Base-by-base conservation (phyloP, 2,797 vertebrate genomes). In the Decapterus maruadsi region DNA sequence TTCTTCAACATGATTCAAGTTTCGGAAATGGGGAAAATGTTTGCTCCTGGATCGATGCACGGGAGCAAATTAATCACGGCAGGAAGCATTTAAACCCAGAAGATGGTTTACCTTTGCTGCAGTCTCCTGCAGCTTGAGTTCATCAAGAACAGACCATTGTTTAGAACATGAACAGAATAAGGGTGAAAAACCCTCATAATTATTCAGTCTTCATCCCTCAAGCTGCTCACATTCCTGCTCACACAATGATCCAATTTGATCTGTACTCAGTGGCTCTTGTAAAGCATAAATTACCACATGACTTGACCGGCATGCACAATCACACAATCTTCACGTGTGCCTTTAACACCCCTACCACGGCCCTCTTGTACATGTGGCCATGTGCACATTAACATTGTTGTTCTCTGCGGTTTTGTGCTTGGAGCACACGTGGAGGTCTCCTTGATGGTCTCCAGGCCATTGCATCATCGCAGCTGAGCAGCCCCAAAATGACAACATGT, bases 391-490 rank as follows among this genome's bases (percentile, higher is more conserved):
- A 54, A 14, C 50, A 14, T 2, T 63, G 29, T 64, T 68, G 31
- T 50, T 84, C 19, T 68, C 75, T 54, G 31, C 12, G 55, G 67
- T 80, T 79, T 80, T 80, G 48, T 74, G 72, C 69, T 50, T 68
- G 72, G 9, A 82, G 59, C 71, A 54, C 83, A 83, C 60, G 76
- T 87, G 73, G 78, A 80, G n/a, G 56, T 86, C 78, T 75, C 36
- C 61, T 45, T 66, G 19, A 77, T 57, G 69, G 75, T 84, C 46
- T 42, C 72, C 20, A 71, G 69, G 59, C 36, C 40, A 55, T 70
- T 86, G 66, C 79, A 46, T 89, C 83, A 77, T 62, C n/a, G 68
- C 90, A 92, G 91, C 87, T 92, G 85, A 89, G 68, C 74, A 77
- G 62, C 45, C 53, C 64, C 68, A 79, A 80, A 90, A 81, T 76